phyloP scores from a whole-genome alignment of 92 coral and sea anemone species.

The Pocillopora grandis region DNA sequence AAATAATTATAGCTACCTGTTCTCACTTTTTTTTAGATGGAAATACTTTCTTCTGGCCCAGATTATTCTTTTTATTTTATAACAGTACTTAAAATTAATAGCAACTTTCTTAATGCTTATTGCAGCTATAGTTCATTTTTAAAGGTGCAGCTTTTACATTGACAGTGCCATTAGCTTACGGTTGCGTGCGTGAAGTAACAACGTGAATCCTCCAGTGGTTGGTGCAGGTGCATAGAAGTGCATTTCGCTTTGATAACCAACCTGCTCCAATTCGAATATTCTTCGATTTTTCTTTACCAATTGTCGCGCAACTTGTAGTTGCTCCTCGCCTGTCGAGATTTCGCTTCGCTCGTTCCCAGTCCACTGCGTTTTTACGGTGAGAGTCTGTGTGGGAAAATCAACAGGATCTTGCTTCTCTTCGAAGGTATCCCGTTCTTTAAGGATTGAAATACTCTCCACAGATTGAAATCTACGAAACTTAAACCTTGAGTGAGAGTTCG shows the following conservation, averaged over 20 bases:
- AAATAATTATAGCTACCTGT: neutral
- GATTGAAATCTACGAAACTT: conserved; percentile 33
- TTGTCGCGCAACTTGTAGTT: conserved; percentile 53
- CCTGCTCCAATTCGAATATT: conserved; percentile 73
- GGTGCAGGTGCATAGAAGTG: conserved; percentile 27
- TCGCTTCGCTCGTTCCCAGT: conserved; percentile 2
- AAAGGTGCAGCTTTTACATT: neutral
- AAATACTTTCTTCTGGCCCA: too few relatives aligned
- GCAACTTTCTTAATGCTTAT: neutral
- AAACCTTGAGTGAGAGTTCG: conserved; percentile 4
- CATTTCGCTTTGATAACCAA: conserved; percentile 50
- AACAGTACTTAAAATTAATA: neutral
- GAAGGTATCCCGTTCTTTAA: neutral
- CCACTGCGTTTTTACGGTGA: neutral
- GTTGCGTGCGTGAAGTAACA: neutral
- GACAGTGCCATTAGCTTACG: neutral
- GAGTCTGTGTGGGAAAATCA: neutral
- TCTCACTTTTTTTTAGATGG: neutral
- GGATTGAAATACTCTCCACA: conserved; percentile 19
- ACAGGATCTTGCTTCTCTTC: neutral
- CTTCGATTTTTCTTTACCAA: conserved; percentile 66
- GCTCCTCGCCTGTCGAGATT: neutral
- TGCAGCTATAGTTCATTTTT: neutral
- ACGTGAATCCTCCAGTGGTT: neutral
- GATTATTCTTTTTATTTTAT: neutral